These are phyloP conservation scores for Mnemiopsis leidyi DNA, from an alignment of 37 sponge, comb jelly and placozoan species.

Conservation along the genomic window DNA sequence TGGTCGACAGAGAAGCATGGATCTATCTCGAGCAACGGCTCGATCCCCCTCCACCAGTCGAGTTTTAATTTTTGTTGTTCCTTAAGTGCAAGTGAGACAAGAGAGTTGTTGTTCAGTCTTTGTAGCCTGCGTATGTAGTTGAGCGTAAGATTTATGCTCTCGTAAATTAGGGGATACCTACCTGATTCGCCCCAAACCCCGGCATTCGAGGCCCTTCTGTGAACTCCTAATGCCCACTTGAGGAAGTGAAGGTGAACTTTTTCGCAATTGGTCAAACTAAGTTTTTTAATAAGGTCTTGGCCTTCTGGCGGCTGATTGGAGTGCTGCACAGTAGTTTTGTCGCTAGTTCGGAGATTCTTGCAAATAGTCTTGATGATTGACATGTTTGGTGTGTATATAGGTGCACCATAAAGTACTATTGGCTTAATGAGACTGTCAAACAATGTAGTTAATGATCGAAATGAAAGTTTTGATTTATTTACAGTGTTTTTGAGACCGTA, in stretches of 20 bases:
- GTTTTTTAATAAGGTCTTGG: not conserved
- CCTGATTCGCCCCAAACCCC: not conserved
- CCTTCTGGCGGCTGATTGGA: too few species aligned
- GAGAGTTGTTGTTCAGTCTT: not conserved
- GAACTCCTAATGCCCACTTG: conserved; percentile 1
- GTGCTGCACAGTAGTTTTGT: too few species aligned
- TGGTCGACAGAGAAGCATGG: not conserved
- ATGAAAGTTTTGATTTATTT: not conserved
- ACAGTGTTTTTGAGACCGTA: not conserved
- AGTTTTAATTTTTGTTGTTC: too few species aligned
- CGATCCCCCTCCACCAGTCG: not conserved
- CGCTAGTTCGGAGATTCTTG: too few species aligned
- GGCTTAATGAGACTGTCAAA: too few species aligned
- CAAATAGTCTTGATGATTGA: too few species aligned
- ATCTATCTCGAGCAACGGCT: not conserved
- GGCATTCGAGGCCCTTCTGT: not conserved
- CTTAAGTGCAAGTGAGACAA: not conserved
- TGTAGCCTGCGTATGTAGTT: not conserved
- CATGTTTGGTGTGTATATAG: too few species aligned
- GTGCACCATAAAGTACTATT: too few species aligned
- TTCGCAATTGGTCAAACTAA: not conserved
- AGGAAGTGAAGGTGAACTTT: not conserved
- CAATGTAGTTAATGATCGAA: too few species aligned
- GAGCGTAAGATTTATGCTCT: not conserved
- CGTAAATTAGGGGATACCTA: not conserved